phyloP scores from a whole-genome alignment of 2,888 invertebrate genomes.

The Melolontha melolontha region DNA sequence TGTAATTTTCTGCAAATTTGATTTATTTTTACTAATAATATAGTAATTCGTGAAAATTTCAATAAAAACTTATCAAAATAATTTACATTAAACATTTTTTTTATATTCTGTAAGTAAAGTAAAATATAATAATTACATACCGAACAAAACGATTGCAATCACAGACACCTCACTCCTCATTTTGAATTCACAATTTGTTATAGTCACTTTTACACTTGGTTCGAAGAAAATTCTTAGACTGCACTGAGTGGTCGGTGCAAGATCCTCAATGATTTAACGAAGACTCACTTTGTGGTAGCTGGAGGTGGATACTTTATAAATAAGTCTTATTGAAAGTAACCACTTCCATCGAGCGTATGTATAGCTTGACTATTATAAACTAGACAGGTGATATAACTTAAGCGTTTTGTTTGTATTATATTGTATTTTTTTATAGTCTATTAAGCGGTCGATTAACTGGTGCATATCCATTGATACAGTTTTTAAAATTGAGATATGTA shows the following conservation, averaged over 20 bases:
- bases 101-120: background rate
- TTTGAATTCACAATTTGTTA: slow-evolving; percentile 15
- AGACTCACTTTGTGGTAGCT: slow-evolving; percentile 30
- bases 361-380: background rate
- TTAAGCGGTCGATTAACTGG: no score
- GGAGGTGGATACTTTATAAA: slow-evolving; percentile 35
- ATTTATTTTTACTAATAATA: no score
- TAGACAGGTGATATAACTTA: slow-evolving; percentile 10
- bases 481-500: no score
- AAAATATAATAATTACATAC: slow-evolving; percentile 7
- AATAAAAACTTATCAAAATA: no score
- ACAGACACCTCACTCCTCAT: slow-evolving; percentile 29
- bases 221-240: slow-evolving; percentile 15
- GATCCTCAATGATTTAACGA: slow-evolving; percentile 23
- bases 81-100: no score
- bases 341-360: slow-evolving; percentile 14
- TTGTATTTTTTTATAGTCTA: no score
- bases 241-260: slow-evolving; percentile 20
- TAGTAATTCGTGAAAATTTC: no score
- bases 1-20: no score
- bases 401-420: background rate
- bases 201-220: slow-evolving; percentile 22
- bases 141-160: slow-evolving; percentile 17
- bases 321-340: slow-evolving; percentile 33
- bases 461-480: no score